Base-by-base conservation (phyloP, 2,113 vertebrate species). In the Puntigrus tetrazona region DNA sequence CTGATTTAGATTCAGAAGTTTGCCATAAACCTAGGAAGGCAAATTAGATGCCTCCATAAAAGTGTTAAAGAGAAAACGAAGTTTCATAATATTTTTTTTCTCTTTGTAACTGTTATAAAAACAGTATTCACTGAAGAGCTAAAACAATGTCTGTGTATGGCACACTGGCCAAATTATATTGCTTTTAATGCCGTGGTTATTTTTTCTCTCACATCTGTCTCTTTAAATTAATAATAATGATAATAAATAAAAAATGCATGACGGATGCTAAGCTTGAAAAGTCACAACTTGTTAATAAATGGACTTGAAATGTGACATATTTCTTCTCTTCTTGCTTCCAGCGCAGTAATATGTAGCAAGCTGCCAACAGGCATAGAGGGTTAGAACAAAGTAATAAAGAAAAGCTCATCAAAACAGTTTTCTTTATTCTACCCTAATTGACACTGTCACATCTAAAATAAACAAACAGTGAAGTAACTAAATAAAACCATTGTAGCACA, bases 211-310 rank as follows among this genome's bases (percentile, higher is more conserved):
- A 22, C 34, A 52, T 47, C 70, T 81, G 47, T 41, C 52, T 69
- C 34, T 14, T 81, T 61, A 61, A 41, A 52, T 59, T 41, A 78
- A 61, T 41, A 41, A n/a, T 36, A 16, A 47, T n/a, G n/a, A n/a
- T n/a, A n/a, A n/a, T n/a, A n/a, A n/a, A n/a, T n/a, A 18, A 65
- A 70, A 29, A 34, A 31, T 20, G 3, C 45, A 34, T 84, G 72
- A 77, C 80, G 81, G 72, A 38, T 43, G 20, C 38, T 55, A 63
- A 84, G 76, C 82, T 75, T 67, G 34, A 73, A 36, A 84, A 81
- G 29, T 82, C 74, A 52, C 57, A 57, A 75, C 31, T 80, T 69
- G 45, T 74, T 57, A 84, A 5, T 16, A 38, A 80, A 36, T n/a
- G 14, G 27, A 29, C n/a, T 73, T 10, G 5, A 38, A 59, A 59